Evolutionary conservation across 2,888 invertebrate genomes (phyloP), one percentile per base, ranked within the genome.

Genomic region (Dendrolimus pini): DNA sequence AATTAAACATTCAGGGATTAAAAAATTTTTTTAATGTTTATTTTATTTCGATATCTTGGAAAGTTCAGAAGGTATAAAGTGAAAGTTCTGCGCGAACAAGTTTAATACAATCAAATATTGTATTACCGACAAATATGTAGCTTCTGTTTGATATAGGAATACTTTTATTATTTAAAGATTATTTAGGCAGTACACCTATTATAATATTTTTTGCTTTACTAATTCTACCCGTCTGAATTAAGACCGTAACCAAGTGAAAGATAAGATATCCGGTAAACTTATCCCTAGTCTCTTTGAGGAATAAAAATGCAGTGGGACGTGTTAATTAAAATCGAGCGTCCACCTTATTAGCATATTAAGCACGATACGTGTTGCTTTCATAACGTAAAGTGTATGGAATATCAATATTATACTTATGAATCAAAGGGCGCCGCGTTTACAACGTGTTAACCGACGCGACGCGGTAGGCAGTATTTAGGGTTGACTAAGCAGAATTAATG

Each of bases 361-460:
- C 62, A 59, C 58, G 57, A 53, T 47, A 56, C 53, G 55, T 53
- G 60, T 56, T 61, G 59, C 60, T 57, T 53, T 61, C 56, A 30
- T 54, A 61, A 58, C 53, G 52, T 59, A 65, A 57, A 54, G 54
- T 60, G 63, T 61, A 54, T 56, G 52, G 61, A 65, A 68, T 68
- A 68, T 71, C 70, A 69, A 66, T 75, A 74, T 72, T 70, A 71
- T 67, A 70, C 67, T 77, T 72, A 71, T 77, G 74, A 77, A 80
- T 79, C 73, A 75, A 77, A 75, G 69, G 72, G 71, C 69, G 72
- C 65, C 69, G 62, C 65, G 66, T 70, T 75, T 69, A 74, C 69
- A 71, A 69, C 68, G 72, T 78, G 78, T 73, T 77, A 76, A 76
- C 71, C 71, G 65, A 62, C 56, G 57, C 56, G 55, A 62, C 56